phyloP scores from a whole-genome alignment of 2,888 invertebrate species.

The Halocaridina rubra region DNA sequence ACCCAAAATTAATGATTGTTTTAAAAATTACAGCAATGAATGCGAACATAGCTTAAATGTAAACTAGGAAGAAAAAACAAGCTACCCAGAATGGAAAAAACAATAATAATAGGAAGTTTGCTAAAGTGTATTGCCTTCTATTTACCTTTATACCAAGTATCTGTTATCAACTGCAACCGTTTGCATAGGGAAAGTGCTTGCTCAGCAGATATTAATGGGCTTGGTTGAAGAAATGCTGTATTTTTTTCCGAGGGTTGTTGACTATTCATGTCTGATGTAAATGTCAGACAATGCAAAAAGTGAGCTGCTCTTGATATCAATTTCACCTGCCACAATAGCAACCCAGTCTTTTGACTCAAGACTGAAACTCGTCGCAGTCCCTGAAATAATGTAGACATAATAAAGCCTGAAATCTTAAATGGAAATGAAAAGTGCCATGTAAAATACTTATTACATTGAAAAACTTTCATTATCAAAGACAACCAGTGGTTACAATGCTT shows the following conservation, averaged over 20 bases:
- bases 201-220: slow-evolving; percentile 51
- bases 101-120: not conserved
- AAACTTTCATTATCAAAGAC: not conserved
- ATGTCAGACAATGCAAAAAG: slow-evolving; percentile 35
- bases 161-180: slow-evolving; percentile 38
- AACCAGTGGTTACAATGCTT: no score
- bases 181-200: slow-evolving; percentile 49
- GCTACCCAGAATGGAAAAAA: not conserved
- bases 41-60: not conserved
- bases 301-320: slow-evolving; percentile 41
- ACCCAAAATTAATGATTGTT: no score
- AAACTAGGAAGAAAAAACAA: not conserved
- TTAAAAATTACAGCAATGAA: not conserved
- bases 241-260: not conserved
- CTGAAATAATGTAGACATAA: no score
- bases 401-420: no score
- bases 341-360: slow-evolving; percentile 43
- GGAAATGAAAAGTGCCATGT: not conserved
- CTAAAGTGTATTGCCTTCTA: not conserved
- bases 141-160: slow-evolving; percentile 47
- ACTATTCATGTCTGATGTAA: not conserved
- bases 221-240: not conserved
- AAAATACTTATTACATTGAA: not conserved
- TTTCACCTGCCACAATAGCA: slow-evolving; percentile 59
- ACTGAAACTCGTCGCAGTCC: slow-evolving; percentile 41